Evolutionary conservation across 2,113 vertebrate species (phyloP).

Genomic region (Cololabis saira): DNA sequence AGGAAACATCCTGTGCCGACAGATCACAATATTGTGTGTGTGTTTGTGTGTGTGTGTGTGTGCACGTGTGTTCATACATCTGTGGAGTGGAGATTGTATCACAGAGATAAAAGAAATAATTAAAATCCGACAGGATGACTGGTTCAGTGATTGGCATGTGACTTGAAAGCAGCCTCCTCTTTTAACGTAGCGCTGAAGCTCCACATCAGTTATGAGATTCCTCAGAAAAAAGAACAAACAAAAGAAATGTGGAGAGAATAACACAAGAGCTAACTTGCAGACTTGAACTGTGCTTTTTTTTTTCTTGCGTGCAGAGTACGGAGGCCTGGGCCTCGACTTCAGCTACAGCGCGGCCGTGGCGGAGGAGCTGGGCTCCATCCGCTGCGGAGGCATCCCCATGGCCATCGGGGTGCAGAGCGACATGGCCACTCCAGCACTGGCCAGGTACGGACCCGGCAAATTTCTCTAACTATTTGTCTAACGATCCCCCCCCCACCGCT

Average conservation of each 20-base stretch:
- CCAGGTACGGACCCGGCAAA: conserved; percentile 81
- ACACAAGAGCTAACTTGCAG: not conserved
- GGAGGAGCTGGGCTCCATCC: conserved; percentile 87
- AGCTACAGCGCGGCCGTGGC: conserved; percentile 87
- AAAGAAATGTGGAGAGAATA: not conserved
- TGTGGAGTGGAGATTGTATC: conserved; percentile 1
- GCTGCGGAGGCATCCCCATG: conserved; percentile 87
- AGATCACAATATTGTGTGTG: not conserved
- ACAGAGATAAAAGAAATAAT: conserved; percentile 5
- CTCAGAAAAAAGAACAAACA: not conserved
- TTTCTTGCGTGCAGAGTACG: conserved; percentile 82
- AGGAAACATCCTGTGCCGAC: conserved; percentile 35
- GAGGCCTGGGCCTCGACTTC: conserved; percentile 88
- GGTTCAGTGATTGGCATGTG: not conserved
- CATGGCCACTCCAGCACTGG: conserved; percentile 89
- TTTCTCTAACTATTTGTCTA: too few species aligned
- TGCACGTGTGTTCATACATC: not conserved
- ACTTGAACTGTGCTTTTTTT: conserved; percentile 4
- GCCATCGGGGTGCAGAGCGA: conserved; percentile 87
- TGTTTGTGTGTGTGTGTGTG: too few species aligned
- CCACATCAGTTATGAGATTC: not conserved
- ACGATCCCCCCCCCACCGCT: too few species aligned
- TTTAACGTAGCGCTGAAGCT: too few species aligned
- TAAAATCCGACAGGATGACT: not conserved
- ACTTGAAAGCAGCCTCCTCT: not conserved